Conservation (phyloP, 1,140 invertebrate species). For the Pseudoatta argentina region DNA sequence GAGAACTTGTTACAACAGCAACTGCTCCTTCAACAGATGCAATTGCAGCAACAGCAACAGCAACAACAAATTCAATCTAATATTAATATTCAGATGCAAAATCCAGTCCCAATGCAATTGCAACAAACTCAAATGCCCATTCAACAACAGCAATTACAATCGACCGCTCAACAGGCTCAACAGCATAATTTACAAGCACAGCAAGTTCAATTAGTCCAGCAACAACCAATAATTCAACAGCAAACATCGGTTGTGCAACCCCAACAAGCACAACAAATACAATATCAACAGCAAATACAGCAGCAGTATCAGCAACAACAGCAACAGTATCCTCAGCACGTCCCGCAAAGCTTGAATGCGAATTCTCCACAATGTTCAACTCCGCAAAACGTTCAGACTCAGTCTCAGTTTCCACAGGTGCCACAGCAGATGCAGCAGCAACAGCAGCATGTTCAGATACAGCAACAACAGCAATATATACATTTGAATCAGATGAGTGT, state of each 20-base stretch:
- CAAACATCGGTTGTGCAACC: constrained; percentile 89
- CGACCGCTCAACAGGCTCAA: constrained; percentile 77
- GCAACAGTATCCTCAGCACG: constrained; percentile 84
- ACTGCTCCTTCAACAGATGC: constrained; percentile 87
- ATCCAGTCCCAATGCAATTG: constrained; percentile 80
- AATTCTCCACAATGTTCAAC: constrained; percentile 88
- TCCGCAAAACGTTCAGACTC: constrained; percentile 86
- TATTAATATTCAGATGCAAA: constrained; percentile 78
- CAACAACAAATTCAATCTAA: constrained; percentile 86
- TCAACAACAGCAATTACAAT: constrained; percentile 83
- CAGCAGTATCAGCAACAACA: constrained; percentile 84
- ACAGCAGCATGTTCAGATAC: constrained; percentile 77
- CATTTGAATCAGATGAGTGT: constrained; percentile 86
- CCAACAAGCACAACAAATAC: constrained; percentile 87
- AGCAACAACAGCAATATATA: constrained; percentile 75
- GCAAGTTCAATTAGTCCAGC: constrained; percentile 83
- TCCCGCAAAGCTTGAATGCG: constrained; percentile 77
- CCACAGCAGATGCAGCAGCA: constrained; percentile 84
- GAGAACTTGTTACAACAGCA: constrained; percentile 84
- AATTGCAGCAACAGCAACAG: constrained; percentile 87
- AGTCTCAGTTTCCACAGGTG: constrained; percentile 86
- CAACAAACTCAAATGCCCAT: constrained; percentile 87
- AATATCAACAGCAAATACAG: constrained; percentile 85
- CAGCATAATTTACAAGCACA: constrained; percentile 83
- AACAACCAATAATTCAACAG: constrained; percentile 82